Evolutionary conservation across 2,113 vertebrate genomes (phyloP), one percentile per base, ranked within the genome.

Genomic region (Verasper variegatus): DNA sequence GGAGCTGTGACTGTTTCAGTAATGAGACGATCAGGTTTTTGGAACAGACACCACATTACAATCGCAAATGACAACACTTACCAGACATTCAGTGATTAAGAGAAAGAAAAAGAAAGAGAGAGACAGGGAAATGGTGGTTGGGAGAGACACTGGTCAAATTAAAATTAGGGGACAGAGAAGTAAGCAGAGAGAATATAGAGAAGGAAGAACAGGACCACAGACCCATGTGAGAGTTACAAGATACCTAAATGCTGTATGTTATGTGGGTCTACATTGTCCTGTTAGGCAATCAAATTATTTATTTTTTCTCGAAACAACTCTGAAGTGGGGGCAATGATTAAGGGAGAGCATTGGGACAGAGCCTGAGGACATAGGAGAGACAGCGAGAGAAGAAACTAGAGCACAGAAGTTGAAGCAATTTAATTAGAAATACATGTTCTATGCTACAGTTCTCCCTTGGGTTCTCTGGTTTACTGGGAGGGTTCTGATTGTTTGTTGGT

Each of bases 1-100:
- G 66, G 66, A 47, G 68, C 55, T 65, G 58, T 63, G 72, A 45
- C 57, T 75, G 60, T 42, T 68, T 73, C 40, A 81, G 24, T 79
- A 85, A 83, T 82, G 69, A 71, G 68, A 17, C 0, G n/a, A 77
- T 76, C 62, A 74, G 80, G 78, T 80, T 77, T 64, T 69, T 66
- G 59, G 61, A 65, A 75, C 67, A 83, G 54, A 54, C 37, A 71
- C 54, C 82, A 68, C 52, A 82, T 76, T 78, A 73, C 13, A 57
- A 61, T 74, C 51, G 47, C 35, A 80, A 81, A 68, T 60, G 12
- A 71, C 81, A 80, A 62, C 60, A 62, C 21, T 79, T 71, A 31
- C 9, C 11, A 69, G 20, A 67, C 26, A 77, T 73, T 76, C 15
- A 64, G 26, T 56, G 49, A 75, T 35, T 58, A 35, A 75, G 18